A percentile compares a stretch with the other conserved stretches of the same genome.
Conservation (phyloP, 2,797 vertebrate genomes). For the Otolemur crassicaudatus region DNA sequence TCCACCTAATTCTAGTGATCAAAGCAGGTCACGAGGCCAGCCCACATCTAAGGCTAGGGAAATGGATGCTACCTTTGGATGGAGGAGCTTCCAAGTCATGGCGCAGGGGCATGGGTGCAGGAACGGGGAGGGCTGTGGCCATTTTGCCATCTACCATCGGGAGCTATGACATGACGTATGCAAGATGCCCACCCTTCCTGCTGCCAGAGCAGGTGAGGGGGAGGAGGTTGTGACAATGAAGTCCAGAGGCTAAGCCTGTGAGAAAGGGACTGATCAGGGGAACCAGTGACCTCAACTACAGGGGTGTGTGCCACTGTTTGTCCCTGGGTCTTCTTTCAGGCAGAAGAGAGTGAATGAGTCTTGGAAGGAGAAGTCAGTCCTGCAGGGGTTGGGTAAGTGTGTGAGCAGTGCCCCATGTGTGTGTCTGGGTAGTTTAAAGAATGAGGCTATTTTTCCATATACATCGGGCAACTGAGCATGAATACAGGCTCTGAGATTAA, state of each 20-base stretch:
- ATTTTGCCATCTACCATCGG: neutral
- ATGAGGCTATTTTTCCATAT: neutral
- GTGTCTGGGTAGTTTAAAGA: neutral
- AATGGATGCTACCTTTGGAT: neutral
- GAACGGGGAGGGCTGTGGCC: neutral
- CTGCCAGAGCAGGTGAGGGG: neutral
- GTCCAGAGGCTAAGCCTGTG: neutral
- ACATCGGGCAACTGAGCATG: neutral
- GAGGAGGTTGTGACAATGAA: neutral
- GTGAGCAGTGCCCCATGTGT: neutral
- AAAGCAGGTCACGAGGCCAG: neutral
- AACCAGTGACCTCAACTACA: neutral
- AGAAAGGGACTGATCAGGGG: neutral
- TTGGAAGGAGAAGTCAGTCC: neutral
- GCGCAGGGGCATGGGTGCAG: neutral
- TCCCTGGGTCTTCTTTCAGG: neutral
- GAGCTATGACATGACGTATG: neutral
- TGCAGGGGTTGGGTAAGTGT: neutral
- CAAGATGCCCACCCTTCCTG: neutral
- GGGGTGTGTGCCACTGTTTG: neutral
- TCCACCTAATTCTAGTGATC: neutral
- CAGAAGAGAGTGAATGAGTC: neutral
- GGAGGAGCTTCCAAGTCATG: neutral
- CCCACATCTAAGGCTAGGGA: neutral
- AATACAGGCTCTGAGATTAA: neutral